Conservation (phyloP, 2,113 vertebrate genomes). For the Thamnophis sirtalis region DNA sequence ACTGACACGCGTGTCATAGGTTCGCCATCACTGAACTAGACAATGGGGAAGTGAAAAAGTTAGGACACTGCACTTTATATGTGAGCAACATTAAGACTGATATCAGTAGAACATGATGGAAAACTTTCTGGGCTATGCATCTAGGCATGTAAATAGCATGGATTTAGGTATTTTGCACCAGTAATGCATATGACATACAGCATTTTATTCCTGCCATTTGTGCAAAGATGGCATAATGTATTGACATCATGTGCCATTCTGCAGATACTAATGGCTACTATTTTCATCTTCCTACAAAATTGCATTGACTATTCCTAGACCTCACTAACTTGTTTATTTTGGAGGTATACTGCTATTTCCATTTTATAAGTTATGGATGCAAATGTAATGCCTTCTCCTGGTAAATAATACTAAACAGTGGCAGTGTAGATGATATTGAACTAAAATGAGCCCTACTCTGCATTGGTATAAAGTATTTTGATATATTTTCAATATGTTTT, state of each 20-base stretch:
- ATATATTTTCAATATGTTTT: not conserved
- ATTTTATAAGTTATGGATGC: not conserved
- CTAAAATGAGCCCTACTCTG: not conserved
- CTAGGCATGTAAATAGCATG: not conserved
- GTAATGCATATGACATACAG: not conserved
- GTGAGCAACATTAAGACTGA: not conserved
- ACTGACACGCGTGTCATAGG: no score
- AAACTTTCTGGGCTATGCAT: not conserved
- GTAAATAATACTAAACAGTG: not conserved
- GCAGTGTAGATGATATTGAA: not conserved
- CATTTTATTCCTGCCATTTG: not conserved
- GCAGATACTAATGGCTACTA: not conserved
- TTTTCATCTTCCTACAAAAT: not conserved
- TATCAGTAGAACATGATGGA: not conserved
- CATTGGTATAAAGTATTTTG: not conserved
- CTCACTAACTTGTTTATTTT: not conserved
- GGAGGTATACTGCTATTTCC: not conserved
- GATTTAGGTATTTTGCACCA: not conserved
- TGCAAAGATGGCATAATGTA: not conserved
- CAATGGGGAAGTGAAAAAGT: not conserved
- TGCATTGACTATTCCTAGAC: not conserved
- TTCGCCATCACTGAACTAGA: no score
- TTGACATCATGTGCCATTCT: not conserved
- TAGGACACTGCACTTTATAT: not conserved
- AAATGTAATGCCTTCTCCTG: not conserved